Evolutionary conservation across 2,113 vertebrate genomes (phyloP).

Genomic region (Scalopus aquaticus): DNA sequence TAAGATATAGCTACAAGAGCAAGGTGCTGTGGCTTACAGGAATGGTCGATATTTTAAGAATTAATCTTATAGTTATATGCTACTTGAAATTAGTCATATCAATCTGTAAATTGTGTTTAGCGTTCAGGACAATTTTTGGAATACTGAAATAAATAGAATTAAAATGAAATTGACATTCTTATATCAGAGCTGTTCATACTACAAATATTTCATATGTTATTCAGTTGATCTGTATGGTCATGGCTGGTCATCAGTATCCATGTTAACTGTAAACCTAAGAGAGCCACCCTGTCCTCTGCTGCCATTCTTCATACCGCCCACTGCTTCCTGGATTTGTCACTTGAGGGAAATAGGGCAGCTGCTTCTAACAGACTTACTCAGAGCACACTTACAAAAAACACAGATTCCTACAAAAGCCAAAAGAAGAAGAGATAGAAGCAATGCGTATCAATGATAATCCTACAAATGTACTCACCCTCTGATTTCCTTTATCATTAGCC

Average conservation of each 20-base stretch:
- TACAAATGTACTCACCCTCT: not conserved
- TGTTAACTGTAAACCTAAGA: not conserved
- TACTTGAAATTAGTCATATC: not conserved
- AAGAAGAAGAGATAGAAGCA: not conserved
- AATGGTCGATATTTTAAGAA: not conserved
- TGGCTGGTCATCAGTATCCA: not conserved
- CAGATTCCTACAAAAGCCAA: not conserved
- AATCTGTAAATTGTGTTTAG: not conserved
- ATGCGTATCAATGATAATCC: not conserved
- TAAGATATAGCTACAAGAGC: not conserved
- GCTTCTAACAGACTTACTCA: constrained; percentile 22
- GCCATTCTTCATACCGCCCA: not conserved
- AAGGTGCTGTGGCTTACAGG: not conserved
- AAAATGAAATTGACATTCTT: not conserved
- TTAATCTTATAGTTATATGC: not conserved
- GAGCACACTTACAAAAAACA: constrained; percentile 15
- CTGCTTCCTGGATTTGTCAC: constrained; percentile 45
- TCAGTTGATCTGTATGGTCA: not conserved
- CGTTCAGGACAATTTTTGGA: not conserved
- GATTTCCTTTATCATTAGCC: not conserved
- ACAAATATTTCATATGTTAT: not conserved
- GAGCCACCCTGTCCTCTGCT: not conserved
- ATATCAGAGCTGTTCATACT: not conserved
- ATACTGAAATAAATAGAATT: not conserved
- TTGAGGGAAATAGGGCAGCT: constrained; percentile 31